Evolutionary conservation across 2,888 invertebrate genomes (phyloP), one percentile per base, ranked within the genome.

Genomic region (Margaritifera margaritifera): DNA sequence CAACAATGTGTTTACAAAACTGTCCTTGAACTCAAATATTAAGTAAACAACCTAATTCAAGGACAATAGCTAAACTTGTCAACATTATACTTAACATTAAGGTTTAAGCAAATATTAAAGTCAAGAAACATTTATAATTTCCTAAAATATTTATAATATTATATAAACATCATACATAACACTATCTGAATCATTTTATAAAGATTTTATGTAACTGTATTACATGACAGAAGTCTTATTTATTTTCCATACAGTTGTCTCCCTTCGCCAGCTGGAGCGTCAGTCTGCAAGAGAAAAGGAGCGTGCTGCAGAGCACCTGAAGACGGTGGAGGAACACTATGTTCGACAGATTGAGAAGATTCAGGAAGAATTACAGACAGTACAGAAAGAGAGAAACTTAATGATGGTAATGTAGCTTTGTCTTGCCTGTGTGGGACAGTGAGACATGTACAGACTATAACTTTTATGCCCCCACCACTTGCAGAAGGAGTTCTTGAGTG

Each of bases 361-460:
- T 58, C 79, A 84, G 52, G 63, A 75, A 25, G 77, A 81, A 54
- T 69, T 86, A 15, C 72, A 73, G 59, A 59, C 73, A 42, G 63
- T 83, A 54, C 85, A 87, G 71, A 81, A 79, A 50, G 87, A 87
- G 56, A 77, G 86, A 54, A 87, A 87, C 65, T 74, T 87, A 1
- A 82, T 87, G 80, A 85, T 87, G 87, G 87, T 87, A 54, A 71
- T 42, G 11, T 42, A 42, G 22, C 55, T 51, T 42, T 63, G 27
- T 18, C 20, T 54, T 54, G 15, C 55, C 1, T 55, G 55, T 55
- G 11, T 24, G 8, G 2, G 6, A 55, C 24, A 55, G 55, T 22
- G n/a, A 22, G 2, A n/a, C n/a, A 55, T 55, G 20, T 55, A 55
- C n/a, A n/a, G 20, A 22, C 20, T 11, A 55, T 55, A 22, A 6